phyloP scores from a whole-genome alignment of 2,888 invertebrate genomes.

The Portevinia maculata region DNA sequence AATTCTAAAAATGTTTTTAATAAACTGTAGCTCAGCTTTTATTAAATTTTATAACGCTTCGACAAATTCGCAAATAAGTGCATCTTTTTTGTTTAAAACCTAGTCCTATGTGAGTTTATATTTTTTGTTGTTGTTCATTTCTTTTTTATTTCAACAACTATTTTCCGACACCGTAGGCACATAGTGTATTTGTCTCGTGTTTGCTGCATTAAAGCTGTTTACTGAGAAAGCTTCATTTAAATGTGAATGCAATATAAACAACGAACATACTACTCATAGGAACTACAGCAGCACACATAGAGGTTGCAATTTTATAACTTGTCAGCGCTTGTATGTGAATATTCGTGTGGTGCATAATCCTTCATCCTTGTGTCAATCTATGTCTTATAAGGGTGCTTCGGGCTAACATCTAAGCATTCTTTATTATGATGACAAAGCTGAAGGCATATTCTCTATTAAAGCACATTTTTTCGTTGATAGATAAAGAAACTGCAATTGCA shows the following conservation, averaged over 20 bases:
- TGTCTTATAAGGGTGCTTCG: conserved; percentile 72
- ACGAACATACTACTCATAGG: conserved; percentile 38
- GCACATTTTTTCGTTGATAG: conserved; percentile 36
- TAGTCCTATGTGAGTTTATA: conserved; percentile 48
- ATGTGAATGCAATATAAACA: conserved; percentile 68
- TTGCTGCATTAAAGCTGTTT: conserved; percentile 69
- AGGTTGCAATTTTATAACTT: conserved; percentile 49
- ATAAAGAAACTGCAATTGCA: conserved; percentile 26
- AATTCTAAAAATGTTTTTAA: no score
- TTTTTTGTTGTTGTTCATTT: conserved; percentile 22
- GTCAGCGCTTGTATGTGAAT: conserved; percentile 44
- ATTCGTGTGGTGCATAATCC: conserved; percentile 64
- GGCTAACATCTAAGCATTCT: conserved; percentile 72
- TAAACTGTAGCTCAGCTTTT: conserved; percentile 62
- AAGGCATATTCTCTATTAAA: conserved; percentile 58
- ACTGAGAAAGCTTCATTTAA: conserved; percentile 66
- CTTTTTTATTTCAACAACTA: conserved; percentile 32
- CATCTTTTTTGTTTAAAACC: conserved; percentile 48
- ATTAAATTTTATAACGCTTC: conserved; percentile 54
- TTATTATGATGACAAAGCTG: conserved; percentile 74
- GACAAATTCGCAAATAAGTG: conserved; percentile 20
- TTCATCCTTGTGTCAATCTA: conserved; percentile 73
- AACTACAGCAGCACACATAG: conserved; percentile 24
- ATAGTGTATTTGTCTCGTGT: conserved; percentile 50
- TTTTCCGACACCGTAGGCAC: conserved; percentile 35